Percentiles rank a stretch among this genome's conserved stretches.
Evolutionary conservation across 2,113 vertebrate genomes (phyloP).

Genomic region (Carlito syrichta): DNA sequence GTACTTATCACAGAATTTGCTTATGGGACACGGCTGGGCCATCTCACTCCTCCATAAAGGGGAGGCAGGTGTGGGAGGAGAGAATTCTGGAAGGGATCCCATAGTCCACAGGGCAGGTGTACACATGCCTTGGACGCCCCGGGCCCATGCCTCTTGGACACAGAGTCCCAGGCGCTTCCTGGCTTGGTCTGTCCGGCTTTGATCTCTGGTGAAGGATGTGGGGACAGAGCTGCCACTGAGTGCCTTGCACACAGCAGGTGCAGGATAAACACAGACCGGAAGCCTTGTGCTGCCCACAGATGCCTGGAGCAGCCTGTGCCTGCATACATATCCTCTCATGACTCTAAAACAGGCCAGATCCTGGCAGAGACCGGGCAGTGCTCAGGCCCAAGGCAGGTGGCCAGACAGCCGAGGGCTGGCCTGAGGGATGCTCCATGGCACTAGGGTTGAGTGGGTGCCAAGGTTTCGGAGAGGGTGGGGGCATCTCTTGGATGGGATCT

Average conservation of each 20-base stretch:
- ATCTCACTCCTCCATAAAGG: background rate
- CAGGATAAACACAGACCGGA: background rate
- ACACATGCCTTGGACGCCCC: background rate
- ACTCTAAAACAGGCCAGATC: no score
- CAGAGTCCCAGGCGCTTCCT: background rate
- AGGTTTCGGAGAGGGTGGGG: constrained; percentile 67
- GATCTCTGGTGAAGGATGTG: background rate
- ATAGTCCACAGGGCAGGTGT: background rate
- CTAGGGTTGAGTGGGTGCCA: constrained; percentile 68
- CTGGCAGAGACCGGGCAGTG: background rate
- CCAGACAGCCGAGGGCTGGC: constrained; percentile 55
- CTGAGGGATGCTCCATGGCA: constrained; percentile 33
- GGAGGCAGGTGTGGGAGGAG: background rate
- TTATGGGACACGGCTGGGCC: background rate
- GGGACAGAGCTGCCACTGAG: background rate
- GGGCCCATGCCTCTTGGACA: background rate
- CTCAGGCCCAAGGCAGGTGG: constrained; percentile 5
- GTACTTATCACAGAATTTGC: background rate
- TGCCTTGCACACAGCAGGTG: background rate
- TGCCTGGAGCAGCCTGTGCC: background rate
- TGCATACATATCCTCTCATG: fast-evolving
- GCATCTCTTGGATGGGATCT: constrained; percentile 51
- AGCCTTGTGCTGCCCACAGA: no score
- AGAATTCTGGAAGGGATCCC: no score
- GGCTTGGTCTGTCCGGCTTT: background rate